Evolutionary conservation across 2,113 vertebrate species (phyloP).

Genomic region (Calcarius ornatus): DNA sequence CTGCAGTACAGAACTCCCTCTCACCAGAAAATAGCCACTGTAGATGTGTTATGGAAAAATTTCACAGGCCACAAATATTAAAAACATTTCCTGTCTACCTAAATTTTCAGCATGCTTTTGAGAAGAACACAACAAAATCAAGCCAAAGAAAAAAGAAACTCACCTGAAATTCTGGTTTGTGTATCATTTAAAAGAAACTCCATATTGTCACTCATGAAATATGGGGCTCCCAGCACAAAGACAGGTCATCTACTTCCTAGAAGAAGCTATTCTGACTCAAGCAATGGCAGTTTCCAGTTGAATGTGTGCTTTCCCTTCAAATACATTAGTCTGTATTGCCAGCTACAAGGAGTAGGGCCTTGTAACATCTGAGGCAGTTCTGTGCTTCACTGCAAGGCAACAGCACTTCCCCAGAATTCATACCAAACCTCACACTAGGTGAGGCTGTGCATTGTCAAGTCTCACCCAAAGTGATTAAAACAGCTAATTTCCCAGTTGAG

Average conservation of each 20-base stretch:
- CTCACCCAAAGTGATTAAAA: not conserved
- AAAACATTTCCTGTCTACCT: not conserved
- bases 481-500: not conserved
- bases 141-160: not conserved
- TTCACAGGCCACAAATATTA: slow-evolving; percentile 23
- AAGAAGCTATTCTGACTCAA: not conserved
- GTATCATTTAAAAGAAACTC: not conserved
- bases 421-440: not conserved
- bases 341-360: not conserved
- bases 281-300: not conserved
- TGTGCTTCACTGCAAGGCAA: not conserved
- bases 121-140: not conserved
- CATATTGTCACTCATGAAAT: not conserved
- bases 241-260: slow-evolving; percentile 4
- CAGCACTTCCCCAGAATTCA: not conserved
- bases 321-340: not conserved
- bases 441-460: not conserved
- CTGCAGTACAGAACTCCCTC: not conserved
- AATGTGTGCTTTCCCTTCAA: not conserved
- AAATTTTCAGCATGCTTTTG: slow-evolving; percentile 6
- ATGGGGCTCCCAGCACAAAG: slow-evolving; percentile 22
- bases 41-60: slow-evolving; percentile 71
- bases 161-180: not conserved
- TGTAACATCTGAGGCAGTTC: not conserved
- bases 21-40: slow-evolving; percentile 58